Base-by-base conservation (phyloP, 2,113 vertebrate species). In the Condylura cristata region DNA sequence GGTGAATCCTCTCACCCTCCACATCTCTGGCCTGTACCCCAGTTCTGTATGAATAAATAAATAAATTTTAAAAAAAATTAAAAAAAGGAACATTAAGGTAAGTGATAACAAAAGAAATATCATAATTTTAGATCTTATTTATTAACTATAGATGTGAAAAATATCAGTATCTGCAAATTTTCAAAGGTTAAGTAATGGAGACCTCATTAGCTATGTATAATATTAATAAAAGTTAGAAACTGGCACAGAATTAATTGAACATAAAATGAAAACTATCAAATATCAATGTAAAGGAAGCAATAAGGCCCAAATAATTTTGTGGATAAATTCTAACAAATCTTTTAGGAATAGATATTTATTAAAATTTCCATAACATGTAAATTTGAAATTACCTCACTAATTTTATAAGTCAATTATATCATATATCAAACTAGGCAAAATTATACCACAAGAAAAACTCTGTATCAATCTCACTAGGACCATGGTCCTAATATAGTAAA, bases 301-400 rank as follows among this genome's bases (percentile, higher is more conserved):
- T 5, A 17, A 84, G 34, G 56, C 2, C 9, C 18, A 60, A 56
- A 60, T 79, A 66, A 79, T 80, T 51, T 84, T 66, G 20, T 65
- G 7, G 24, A 28, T 48, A 79, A 96, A 6, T 60, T 79, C 7
- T 44, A 84, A 63, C 13, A 91, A 78, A 86, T 58, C 71, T 93
- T 87, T 76, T 34, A 78, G n/a, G n/a, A n/a, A n/a, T n/a, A n/a
- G n/a, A n/a, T n/a, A n/a, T 87, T 76, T 34, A 78, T 95, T 65
- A 63, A 90, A 86, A 8, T 34, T 20, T 75, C 90, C 20, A 61
- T 46, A n/a, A 41, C 24, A 70, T 60, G 85, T 18, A 80, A 30
- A 20, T 13, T 86, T 60, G 60, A 86, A 20, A 90, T 90, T 61
- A 34, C 44, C 13, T 58, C 2, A 5, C 14, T 70, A 81, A 44